Conservation (phyloP, 2,797 vertebrate genomes). For the Enteromius fasciolatus region DNA sequence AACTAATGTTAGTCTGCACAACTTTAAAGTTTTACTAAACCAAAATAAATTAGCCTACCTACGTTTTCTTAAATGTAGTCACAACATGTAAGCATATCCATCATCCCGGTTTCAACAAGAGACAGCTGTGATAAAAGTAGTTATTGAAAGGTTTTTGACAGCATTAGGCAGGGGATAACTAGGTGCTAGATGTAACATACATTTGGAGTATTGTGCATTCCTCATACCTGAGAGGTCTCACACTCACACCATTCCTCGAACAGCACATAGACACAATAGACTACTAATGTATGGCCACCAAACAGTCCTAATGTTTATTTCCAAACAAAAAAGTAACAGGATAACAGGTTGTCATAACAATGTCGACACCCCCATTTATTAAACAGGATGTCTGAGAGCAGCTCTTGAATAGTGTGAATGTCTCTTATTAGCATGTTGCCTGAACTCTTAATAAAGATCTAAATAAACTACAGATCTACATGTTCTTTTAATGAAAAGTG, state of each 20-base stretch:
- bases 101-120: background rate
- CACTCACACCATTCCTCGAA: background rate
- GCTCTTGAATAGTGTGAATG: slow-evolving; percentile 32
- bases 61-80: background rate
- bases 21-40: background rate
- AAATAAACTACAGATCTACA: background rate
- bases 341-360: slow-evolving; percentile 35
- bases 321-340: slow-evolving; percentile 39
- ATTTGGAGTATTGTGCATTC: slow-evolving; percentile 20
- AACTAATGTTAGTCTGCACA: background rate
- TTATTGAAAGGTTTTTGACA: slow-evolving; percentile 16
- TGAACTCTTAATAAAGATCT: slow-evolving; percentile 6
- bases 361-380: background rate
- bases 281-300: background rate
- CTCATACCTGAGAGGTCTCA: slow-evolving; percentile 38
- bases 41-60: background rate
- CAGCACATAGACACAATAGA: slow-evolving; percentile 26
- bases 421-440: slow-evolving; percentile 16
- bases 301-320: slow-evolving; percentile 30
- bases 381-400: slow-evolving; percentile 27
- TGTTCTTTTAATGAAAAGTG: slow-evolving; percentile 6
- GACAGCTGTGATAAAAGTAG: slow-evolving; percentile 7
- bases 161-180: slow-evolving; percentile 15
- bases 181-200: slow-evolving; percentile 11
- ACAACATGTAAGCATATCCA: background rate